Evolutionary conservation across 1,140 invertebrate genomes (phyloP).

Genomic region (Bombus picipes): DNA sequence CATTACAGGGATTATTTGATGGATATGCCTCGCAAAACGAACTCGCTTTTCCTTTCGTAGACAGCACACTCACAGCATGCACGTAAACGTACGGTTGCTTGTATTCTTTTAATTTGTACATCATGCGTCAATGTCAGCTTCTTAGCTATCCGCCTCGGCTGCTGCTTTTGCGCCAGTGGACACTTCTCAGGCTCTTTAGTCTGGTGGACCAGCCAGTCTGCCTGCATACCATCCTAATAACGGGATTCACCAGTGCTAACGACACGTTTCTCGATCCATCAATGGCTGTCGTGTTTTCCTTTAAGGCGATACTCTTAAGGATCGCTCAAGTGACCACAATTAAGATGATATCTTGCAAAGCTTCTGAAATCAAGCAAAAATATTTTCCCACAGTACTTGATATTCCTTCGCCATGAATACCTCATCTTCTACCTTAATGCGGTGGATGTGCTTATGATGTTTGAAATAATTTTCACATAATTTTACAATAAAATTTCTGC

Average conservation of each 20-base stretch:
- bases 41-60: conserved; percentile 38
- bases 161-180: conserved; percentile 43
- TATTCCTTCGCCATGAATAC: background rate
- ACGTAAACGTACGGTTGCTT: background rate
- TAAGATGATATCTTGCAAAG: background rate
- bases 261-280: conserved; percentile 65
- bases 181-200: conserved; percentile 30
- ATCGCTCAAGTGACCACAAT: background rate
- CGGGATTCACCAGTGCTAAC: conserved; percentile 68
- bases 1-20: conserved; percentile 40
- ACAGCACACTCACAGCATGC: background rate
- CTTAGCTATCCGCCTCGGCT: conserved; percentile 45
- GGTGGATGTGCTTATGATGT: too few species aligned
- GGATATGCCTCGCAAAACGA: conserved; percentile 3
- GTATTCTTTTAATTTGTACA: conserved; percentile 63
- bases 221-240: conserved; percentile 72
- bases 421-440: background rate
- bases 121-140: conserved; percentile 65
- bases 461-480: too few species aligned
- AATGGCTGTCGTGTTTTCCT: conserved; percentile 36
- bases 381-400: background rate
- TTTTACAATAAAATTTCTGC: background rate
- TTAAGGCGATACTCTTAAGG: conserved; percentile 3
- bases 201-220: conserved; percentile 52
- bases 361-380: background rate